Base-by-base conservation (phyloP, 2,888 invertebrate species). In the Litoditis marina region DNA sequence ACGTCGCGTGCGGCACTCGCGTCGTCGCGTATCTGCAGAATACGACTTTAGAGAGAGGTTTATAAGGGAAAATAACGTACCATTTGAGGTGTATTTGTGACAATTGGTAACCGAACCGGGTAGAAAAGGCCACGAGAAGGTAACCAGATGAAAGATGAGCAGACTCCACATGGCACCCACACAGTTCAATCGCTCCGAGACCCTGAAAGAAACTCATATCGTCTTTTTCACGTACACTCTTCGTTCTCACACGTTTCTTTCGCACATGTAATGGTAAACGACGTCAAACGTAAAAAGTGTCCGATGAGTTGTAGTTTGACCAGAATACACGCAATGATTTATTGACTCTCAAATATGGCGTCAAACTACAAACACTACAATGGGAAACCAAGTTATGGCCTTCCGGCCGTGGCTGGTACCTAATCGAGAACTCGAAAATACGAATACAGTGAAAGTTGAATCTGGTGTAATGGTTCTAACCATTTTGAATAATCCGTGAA, bases 121-220 rank as follows among this genome's bases (percentile, higher is more conserved):
- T 11, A 74, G 61, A 61, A 74, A 74, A 8, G 71, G 69, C 74
- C 74, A 74, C 0, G 69, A 66, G 50, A 75, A 68, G 22, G 74
- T 70, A 25, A 74, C 31, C 11, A 67, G 42, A 46, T 74, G 74
- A 60, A 74, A 74, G 60, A 63, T 11, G 32, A 74, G 65, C 22
- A 74, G 62, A 31, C 62, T 66, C 6, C 57, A 32, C 53, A 74
- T 66, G 22, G 68, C 72, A 11, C 59, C 50, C 52, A 72, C 25
- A 49, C 69, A 73, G 42, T 73, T 73, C 19, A 59, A 32, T 7
- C 73, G 66, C 34, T 73, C 73, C 2, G 67, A 65, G 16, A 72
- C 59, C 60, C 72, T 70, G 57, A 27, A 67, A 36, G 36, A 16
- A n/a, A n/a, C n/a, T n/a, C n/a, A n/a, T n/a, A n/a, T n/a, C n/a